Conservation (phyloP, 2,113 vertebrate species). For the Triplophysa dalaica region DNA sequence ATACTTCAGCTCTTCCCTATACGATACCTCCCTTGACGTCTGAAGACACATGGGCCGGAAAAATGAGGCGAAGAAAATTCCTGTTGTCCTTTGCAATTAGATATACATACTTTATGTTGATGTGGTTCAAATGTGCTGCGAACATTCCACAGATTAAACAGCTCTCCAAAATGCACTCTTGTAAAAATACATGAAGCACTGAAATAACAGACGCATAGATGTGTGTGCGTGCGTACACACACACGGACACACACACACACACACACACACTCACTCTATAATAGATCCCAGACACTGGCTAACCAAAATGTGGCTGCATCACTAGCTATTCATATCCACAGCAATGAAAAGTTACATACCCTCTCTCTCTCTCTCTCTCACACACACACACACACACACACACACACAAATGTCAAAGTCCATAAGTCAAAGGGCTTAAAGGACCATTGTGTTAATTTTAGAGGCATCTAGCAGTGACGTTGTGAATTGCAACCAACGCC, state of each 20-base stretch:
- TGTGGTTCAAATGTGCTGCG: slow-evolving; percentile 25
- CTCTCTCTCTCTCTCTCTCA: slow-evolving; percentile 32
- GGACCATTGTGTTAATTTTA: neutral
- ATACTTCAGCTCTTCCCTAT: neutral
- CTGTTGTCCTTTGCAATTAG: slow-evolving; percentile 15
- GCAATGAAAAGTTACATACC: slow-evolving; percentile 73
- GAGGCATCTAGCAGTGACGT: too few species aligned
- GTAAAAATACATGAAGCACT: slow-evolving; percentile 53
- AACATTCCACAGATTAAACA: slow-evolving; percentile 42
- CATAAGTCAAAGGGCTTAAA: slow-evolving; percentile 23
- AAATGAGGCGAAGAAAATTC: neutral
- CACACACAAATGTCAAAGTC: neutral
- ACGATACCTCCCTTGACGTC: neutral
- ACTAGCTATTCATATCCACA: slow-evolving; percentile 78
- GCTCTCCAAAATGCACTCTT: slow-evolving; percentile 36
- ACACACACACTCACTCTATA: slow-evolving; percentile 67
- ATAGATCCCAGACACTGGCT: slow-evolving; percentile 78
- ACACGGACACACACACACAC: slow-evolving; percentile 27
- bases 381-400: neutral
- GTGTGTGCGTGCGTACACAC: slow-evolving; percentile 27
- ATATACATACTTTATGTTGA: slow-evolving; percentile 5
- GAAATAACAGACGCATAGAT: slow-evolving; percentile 46
- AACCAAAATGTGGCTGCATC: slow-evolving; percentile 74
- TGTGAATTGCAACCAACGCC: too few species aligned
- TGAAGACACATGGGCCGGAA: neutral